Evolutionary conservation across 2,113 vertebrate genomes (phyloP), one percentile per base, ranked within the genome.

Genomic region (Neoarius graeffei): DNA sequence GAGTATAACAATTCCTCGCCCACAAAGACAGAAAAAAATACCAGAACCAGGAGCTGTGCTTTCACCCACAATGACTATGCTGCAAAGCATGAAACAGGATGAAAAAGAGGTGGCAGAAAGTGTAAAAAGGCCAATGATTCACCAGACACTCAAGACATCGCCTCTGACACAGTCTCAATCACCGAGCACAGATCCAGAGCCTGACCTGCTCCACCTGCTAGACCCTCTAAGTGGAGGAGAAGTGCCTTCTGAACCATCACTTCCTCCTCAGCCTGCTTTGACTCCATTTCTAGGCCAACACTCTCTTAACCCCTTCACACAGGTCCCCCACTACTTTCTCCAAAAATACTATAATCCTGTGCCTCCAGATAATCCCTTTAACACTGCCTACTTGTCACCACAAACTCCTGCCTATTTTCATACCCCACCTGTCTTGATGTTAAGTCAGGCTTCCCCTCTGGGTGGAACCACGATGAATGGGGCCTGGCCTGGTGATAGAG

Each of bases 1-100:
- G 30, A 97, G 93, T 91, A 98, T 99, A 91, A 98, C 97, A 83
- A 97, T 99, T 73, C 98, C 98, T 1, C 96, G 98, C 5, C 98
- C 98, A 0, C 98, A 99, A 3, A 97, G 20, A 42, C 80, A 97
- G 27, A 96, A 96, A 80, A 99, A 97, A 94, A 98, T 97, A 0
- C 97, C 97, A 0, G 97, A 99, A 81, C 93, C 97, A 64, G 97
- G 97, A 13, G 94, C 96, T 0, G 96, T 97, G 80, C 95, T 97
- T 0, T 96, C 95, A 0, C 97, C 97, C 0, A 96, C 97, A 0
- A 60, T 87, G 1, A 83, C 90, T 42, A 95, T 95, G 6, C 87
- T 94, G 13, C 94, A 96, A 30, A 92, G 92, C 0, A 81, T 93
- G 81, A 98, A 96, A 92, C 94, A 94, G 27, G 93, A 92, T 13